A percentile compares a stretch with the other conserved stretches of the same genome.
Conservation (phyloP, 2,113 vertebrate genomes). For the Vanacampus margaritifer region DNA sequence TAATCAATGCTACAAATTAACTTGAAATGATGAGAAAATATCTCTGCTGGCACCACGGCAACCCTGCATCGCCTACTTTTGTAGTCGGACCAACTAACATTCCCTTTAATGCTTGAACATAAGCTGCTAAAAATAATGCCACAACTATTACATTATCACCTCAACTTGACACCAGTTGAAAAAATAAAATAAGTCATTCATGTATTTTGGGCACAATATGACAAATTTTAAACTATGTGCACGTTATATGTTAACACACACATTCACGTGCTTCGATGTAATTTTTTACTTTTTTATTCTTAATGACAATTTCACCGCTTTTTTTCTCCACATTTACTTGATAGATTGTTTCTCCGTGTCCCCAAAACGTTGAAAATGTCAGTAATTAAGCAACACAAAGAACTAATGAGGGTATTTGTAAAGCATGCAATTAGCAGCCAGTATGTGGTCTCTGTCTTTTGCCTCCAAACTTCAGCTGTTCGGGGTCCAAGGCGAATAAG, state of each 20-base stretch:
- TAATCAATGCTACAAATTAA: not conserved
- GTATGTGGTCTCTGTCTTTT: conserved; percentile 23
- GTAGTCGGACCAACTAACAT: too few species aligned
- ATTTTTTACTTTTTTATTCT: too few species aligned
- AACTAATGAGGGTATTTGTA: conserved; percentile 53
- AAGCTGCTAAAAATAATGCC: not conserved
- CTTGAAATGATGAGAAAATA: not conserved
- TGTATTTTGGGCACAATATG: too few species aligned
- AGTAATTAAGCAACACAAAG: not conserved
- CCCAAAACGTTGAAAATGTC: not conserved
- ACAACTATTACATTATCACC: not conserved
- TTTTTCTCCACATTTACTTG: not conserved
- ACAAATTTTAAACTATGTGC: too few species aligned
- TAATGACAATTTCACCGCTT: too few species aligned
- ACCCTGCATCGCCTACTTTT: not conserved
- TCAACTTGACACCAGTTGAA: too few species aligned
- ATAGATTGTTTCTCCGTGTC: not conserved
- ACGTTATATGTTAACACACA: too few species aligned
- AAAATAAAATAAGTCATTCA: too few species aligned
- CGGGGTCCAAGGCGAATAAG: not conserved
- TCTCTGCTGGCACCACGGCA: not conserved
- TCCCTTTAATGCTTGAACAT: not conserved
- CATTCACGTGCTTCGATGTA: too few species aligned
- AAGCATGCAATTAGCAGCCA: conserved; percentile 55
- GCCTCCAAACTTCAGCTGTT: not conserved